Evolutionary conservation across 2,113 vertebrate species (phyloP), one percentile per base, ranked within the genome.

Genomic region (Fregata magnificens): DNA sequence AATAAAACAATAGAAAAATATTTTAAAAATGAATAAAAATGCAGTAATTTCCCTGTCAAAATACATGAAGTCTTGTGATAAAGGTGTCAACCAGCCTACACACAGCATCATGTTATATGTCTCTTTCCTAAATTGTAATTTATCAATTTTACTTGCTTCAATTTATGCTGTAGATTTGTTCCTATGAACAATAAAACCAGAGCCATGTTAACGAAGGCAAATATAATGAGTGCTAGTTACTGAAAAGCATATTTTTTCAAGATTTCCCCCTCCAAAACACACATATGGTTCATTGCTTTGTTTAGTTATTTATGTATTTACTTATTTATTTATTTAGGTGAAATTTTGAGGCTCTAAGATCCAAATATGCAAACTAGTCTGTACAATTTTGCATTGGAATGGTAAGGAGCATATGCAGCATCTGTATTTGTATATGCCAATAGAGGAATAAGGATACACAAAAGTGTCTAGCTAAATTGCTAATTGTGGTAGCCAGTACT

Each of bases 261-360:
- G 8, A 40, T 55, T 17, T 8, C 5, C 2, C 7, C 8, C 18
- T 1, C 6, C 15, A 6, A 58, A 36, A 9, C 14, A 9, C 5
- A 26, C 8, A n/a, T 58, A n/a, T 34, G 7, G 5, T 55, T 78
- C 9, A 5, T 58, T 65, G 15, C 3, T 50, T 56, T 79, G 1
- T 34, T 89, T 50, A 40, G 2, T 50, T 53, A 40, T 34, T 74
- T 38, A 16, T 36, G 4, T 34, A 62, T n/a, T 2, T 16, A 34
- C 16, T 58, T 53, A 53, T 21, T 58, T 25, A 79, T 5, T 38
- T 50, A 45, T 11, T 62, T 82, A 44, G 53, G 26, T 58, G 55
- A 74, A 88, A 49, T 50, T 34, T 72, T n/a, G 13, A 77, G 16
- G 12, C 6, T 67, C n/a, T 71, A n/a, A 55, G 4, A 31, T 80